Base-by-base conservation (phyloP, 2,113 vertebrate genomes). In the Cebus imitator region DNA sequence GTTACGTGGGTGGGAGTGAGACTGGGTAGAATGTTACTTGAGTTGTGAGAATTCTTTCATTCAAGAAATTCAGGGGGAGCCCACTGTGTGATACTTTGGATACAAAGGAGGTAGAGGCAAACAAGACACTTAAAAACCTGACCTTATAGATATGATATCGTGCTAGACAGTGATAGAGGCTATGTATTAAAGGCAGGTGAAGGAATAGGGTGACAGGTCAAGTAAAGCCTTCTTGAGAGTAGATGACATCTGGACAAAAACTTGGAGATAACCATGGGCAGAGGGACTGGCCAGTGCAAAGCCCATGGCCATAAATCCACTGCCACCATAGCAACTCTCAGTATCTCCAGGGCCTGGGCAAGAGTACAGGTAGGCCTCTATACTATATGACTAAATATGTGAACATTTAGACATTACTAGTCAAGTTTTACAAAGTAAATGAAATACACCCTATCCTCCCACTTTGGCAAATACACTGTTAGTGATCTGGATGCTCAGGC, bases 1-100 rank as follows among this genome's bases (percentile, higher is more conserved):
- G 85, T 96, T 87, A 12, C 37, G 50, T 96, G 96, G 64, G 91
- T 90, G 72, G 32, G 78, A 93, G 75, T 85, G 68, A 92, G 50
- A 87, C 82, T 94, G 84, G 43, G 66, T 64, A 92, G 76, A 93
- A 66, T 82, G 78, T 75, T 92, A 61, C 12, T 89, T 83, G 57
- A 90, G 81, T 86, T 61, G 61, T 50, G 87, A 85, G 8, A 57
- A 78, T 91, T 45, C 21, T 92, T 94, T 94, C 82, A 96, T 95
- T 97, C 37, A 90, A 58, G 76, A 90, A 95, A 83, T 90, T 78
- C 11, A n/a, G 32, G 25, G 35, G 17, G 48, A n/a, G 48, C 37
- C 40, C 32, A 20, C 27, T 72, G 32, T 81, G 30, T 84, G 92
- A 78, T 73, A 58, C 50, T 93, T 91, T 81, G 55, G 52, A 37